Evolutionary conservation across 2,888 invertebrate species (phyloP).

Genomic region (Harpalus rubripes): DNA sequence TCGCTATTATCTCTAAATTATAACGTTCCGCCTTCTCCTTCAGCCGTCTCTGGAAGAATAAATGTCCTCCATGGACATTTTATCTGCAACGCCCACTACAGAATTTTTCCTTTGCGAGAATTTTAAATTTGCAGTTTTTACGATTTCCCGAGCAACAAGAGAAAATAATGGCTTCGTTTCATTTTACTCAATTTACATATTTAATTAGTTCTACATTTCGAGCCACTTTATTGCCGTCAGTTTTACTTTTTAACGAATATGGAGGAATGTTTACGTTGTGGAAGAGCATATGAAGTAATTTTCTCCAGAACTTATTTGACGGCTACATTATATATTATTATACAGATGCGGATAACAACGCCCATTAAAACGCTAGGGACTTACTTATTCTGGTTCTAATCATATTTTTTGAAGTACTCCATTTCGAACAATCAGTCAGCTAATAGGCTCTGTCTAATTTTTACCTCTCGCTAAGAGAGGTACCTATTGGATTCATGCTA

Average conservation of each 20-base stretch:
- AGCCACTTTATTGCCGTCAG: not conserved
- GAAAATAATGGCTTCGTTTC: constrained; percentile 37
- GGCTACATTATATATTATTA: no score
- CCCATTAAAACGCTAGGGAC: no score
- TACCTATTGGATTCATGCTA: no score
- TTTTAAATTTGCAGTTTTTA: constrained; percentile 52
- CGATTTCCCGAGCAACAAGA: constrained; percentile 30
- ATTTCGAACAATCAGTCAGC: no score
- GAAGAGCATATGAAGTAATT: not conserved
- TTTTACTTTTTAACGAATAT: constrained; percentile 8
- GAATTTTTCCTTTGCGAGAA: constrained; percentile 44
- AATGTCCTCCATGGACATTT: constrained; percentile 49
- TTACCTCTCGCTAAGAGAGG: no score
- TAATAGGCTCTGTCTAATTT: no score
- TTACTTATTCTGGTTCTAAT: no score
- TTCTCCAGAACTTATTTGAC: no score
- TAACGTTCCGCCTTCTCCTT: constrained; percentile 20
- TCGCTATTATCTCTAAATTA: constrained; percentile 58
- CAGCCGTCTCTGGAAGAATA: constrained; percentile 34
- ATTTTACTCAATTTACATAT: constrained; percentile 30
- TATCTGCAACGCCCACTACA: constrained; percentile 51
- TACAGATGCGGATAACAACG: no score
- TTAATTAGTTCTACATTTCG: constrained; percentile 30
- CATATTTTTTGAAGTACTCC: no score
- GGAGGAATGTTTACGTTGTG: not conserved